Base-by-base conservation (phyloP, 2,113 vertebrate genomes). In the Chionodraco myersi region DNA sequence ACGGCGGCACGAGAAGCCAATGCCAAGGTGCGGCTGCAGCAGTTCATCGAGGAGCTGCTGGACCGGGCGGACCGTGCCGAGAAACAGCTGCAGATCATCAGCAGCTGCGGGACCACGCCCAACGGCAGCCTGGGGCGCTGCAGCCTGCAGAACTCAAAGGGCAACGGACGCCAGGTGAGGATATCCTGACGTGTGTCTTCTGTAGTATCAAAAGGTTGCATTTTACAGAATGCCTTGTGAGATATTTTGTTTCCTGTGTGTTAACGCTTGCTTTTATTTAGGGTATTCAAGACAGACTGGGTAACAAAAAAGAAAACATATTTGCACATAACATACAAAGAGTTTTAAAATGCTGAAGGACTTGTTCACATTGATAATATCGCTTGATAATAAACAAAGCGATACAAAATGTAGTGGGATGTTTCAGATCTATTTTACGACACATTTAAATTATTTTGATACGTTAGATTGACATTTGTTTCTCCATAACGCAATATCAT, bases 1-100 rank as follows among this genome's bases (percentile, higher is more conserved):
- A 99, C 98, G 0, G 98, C 98, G 0, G 97, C 96, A 0, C 96
- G 97, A 0, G 98, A 99, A 89, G 98, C 97, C 90, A 98, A 97
- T 0, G 97, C 97, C 89, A 99, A 99, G 82, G 95, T 98, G 57
- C 96, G 97, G 0, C 95, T 99, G 86, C 98, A 99, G 94, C 97
- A 97, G 87, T 99, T 99, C 92, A 99, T 99, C 0, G 98, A 99
- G 95, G 98, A 99, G 93, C 96, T 99, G 75, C 94, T 99, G 90
- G 98, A 99, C 91, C 95, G 98, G 0, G 98, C 97, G 0, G 98
- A 99, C 92, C 96, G 98, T 0, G 98, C 98, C 0, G 98, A 99
- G 79, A 97, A 98, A 75, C 98, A 99, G 94, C 96, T 99, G 11
- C 98, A 98, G 94, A 97, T 98, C 93, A 99, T 99, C 95, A 99